A percentile compares a stretch with the other conserved stretches of the same genome.
Evolutionary conservation across 2,888 invertebrate species (phyloP).

Genomic region (Tromatobia lineatoria): DNA sequence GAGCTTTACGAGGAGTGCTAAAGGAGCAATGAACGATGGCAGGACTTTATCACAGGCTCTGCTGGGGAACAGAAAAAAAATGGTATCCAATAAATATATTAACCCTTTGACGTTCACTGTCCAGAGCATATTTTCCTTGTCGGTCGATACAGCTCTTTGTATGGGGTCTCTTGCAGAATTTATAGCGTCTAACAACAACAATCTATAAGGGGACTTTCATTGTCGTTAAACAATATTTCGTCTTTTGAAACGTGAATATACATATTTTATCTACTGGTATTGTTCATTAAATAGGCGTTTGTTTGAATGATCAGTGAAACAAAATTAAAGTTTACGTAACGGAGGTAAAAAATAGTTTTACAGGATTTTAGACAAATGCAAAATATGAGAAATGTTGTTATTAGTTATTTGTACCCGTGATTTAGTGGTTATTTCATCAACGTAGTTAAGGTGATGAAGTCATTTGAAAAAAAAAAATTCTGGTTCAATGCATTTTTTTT

Average conservation of each 20-base stretch:
- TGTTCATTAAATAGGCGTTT: too few species aligned
- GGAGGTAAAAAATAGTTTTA: too few species aligned
- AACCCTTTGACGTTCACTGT: constrained; percentile 26
- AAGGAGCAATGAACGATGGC: constrained; percentile 32
- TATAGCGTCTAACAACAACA: background rate
- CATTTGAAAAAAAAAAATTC: too few species aligned
- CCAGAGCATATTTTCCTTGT: constrained; percentile 11
- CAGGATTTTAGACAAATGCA: too few species aligned
- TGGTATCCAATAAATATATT: constrained; percentile 10
- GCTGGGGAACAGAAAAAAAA: too few species aligned
- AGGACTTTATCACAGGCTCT: constrained; percentile 10
- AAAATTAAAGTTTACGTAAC: too few species aligned
- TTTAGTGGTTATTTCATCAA: too few species aligned
- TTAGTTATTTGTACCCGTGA: too few species aligned
- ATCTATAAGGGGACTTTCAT: background rate
- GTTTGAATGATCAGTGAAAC: too few species aligned
- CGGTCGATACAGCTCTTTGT: background rate
- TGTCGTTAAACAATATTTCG: background rate
- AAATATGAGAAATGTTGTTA: too few species aligned
- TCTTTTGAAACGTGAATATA: background rate
- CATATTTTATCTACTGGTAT: background rate
- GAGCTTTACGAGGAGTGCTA: background rate
- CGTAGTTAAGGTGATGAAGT: too few species aligned
- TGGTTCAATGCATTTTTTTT: too few species aligned
- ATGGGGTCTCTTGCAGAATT: background rate